These are phyloP conservation scores for Globicephala melas DNA, from an alignment of 2,113 vertebrate genomes.

Conservation along the genomic window DNA sequence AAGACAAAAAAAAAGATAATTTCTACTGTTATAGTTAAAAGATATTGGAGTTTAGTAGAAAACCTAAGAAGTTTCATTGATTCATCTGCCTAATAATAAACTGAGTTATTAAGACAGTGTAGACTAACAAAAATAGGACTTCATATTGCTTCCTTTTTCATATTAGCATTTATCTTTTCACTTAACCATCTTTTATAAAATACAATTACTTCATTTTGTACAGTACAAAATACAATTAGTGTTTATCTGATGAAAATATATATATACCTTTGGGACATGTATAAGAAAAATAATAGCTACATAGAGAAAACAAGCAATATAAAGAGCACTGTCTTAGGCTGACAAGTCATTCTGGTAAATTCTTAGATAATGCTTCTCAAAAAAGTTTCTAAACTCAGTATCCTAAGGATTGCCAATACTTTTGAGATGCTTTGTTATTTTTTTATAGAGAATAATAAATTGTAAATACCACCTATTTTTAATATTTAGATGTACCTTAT, in stretches of 20 bases:
- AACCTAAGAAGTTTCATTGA: conserved; percentile 7
- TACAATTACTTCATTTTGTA: not conserved
- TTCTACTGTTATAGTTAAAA: not conserved
- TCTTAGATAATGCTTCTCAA: not conserved
- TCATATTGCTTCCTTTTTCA: not conserved
- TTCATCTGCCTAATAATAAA: conserved; percentile 6
- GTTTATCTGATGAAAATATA: not conserved
- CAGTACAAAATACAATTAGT: not conserved
- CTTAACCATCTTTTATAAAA: not conserved
- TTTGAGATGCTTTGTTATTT: not conserved
- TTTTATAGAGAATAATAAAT: not conserved
- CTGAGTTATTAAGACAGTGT: not conserved
- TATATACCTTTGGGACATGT: not conserved
- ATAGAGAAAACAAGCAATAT: not conserved
- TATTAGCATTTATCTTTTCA: conserved; percentile 12
- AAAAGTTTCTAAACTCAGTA: not conserved
- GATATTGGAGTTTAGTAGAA: not conserved
- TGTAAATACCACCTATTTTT: not conserved
- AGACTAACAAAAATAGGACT: not conserved
- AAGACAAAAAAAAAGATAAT: not conserved
- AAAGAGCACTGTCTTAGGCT: not conserved
- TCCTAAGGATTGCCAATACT: not conserved
- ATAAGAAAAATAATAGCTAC: not conserved
- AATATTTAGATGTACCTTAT: conserved; percentile 78
- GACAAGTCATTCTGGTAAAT: not conserved